These are phyloP conservation scores for Corythornis cristatus DNA, from an alignment of 2,113 vertebrate genomes.

Conservation along the genomic window DNA sequence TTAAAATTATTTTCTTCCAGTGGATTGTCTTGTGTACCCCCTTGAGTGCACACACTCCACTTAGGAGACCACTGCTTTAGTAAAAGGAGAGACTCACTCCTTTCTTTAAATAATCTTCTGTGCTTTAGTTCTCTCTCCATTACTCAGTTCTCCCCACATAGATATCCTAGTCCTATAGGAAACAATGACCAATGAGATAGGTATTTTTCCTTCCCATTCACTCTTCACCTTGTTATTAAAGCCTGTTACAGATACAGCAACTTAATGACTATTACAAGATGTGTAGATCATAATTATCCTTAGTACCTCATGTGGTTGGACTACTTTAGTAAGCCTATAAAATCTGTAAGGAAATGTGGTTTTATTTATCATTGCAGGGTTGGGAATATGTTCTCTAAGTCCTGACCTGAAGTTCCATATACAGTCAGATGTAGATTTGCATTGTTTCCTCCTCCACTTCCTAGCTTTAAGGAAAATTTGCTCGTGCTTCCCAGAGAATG, in stretches of 20 bases:
- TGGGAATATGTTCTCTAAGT: neutral
- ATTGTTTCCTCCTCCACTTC: rapidly evolving
- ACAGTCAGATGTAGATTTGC: neutral
- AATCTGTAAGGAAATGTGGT: neutral
- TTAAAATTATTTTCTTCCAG: neutral
- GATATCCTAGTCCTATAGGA: neutral
- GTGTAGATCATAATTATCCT: neutral
- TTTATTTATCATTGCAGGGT: neutral
- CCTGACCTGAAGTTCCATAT: neutral
- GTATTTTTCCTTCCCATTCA: neutral
- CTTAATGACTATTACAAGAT: neutral
- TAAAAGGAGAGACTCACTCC: neutral
- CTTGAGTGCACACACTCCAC: neutral
- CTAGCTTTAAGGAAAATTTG: neutral
- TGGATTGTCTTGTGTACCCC: neutral
- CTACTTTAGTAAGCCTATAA: neutral
- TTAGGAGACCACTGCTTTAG: neutral
- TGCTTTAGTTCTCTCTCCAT: conserved; percentile 5
- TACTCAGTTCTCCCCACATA: neutral
- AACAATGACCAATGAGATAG: neutral
- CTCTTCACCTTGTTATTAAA: neutral
- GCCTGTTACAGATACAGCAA: neutral
- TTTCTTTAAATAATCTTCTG: neutral
- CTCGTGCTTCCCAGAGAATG: neutral
- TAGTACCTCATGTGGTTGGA: neutral